Evolutionary conservation across 1,140 invertebrate species (phyloP), one percentile per base, ranked within the genome.

Genomic region (Oryzaephilus surinamensis): DNA sequence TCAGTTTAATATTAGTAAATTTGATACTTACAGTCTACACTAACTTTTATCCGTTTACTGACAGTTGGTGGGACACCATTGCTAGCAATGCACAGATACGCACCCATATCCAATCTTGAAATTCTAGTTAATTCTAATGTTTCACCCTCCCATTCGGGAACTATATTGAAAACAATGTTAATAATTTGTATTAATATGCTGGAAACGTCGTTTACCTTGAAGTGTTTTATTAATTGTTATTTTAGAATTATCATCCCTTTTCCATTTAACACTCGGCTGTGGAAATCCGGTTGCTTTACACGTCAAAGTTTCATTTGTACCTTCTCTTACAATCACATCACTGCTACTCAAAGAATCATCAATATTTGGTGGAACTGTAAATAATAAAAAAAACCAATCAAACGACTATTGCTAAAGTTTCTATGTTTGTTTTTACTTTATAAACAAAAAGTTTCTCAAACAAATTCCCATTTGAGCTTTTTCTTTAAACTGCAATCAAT

Each of bases 261-360:
- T 84, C 90, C 90, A 94, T 60, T 84, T 86, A 51, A 94, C 84
- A 46, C 67, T 80, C 2, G 90, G 90, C 48, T 78, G 73, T 17
- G 90, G 91, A 55, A 84, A 89, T 55, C 91, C 90, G 51, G 81
- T 82, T 41, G 90, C 90, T 59, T 83, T 81, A 64, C 90, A 94
- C 46, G 73, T 79, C 40, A 94, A 66, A 7, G 79, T 86, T 33
- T 93, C 85, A 64, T 94, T 92, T 40, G 85, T 74, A 35, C 83
- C 84, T 69, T 95, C 90, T 13, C 87, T 72, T 13, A 91, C 87
- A 50, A 93, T 89, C 19, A 90, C 81, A 62, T 94, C 89, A 48
- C 85, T 85, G 54, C 86, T 88, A 57, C 85, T 89, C 57, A 85
- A 72, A 18, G 84, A 77, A 66, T 92, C 86, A 55, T 90, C 84